These are phyloP conservation scores for Pteronotus mesoamericanus DNA, from an alignment of 2,797 vertebrate species.

Conservation along the genomic window DNA sequence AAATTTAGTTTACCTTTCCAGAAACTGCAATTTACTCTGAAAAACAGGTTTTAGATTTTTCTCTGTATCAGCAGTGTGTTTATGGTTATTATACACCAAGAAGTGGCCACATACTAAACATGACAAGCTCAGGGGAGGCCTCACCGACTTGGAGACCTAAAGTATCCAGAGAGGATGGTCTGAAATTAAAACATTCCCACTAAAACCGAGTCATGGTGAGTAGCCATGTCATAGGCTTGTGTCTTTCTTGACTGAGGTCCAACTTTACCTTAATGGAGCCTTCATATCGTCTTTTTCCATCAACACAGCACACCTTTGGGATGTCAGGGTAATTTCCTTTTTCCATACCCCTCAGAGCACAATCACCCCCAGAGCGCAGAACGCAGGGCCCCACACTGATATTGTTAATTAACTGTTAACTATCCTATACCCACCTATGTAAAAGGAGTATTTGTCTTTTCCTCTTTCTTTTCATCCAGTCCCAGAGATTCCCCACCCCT, in stretches of 20 bases:
- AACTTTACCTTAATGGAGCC: neutral
- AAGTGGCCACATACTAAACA: neutral
- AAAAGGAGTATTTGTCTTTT: neutral
- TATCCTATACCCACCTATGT: neutral
- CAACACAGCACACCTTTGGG: neutral
- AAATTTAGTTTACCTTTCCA: conserved; percentile 18
- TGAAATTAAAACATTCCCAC: neutral
- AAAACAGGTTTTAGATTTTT: conserved; percentile 34
- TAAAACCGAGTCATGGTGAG: neutral
- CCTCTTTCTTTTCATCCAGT: neutral
- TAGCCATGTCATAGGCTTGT: neutral
- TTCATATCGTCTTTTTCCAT: neutral
- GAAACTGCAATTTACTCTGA: neutral
- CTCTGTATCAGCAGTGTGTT: neutral
- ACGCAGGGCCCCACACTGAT: neutral
- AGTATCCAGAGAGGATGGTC: neutral
- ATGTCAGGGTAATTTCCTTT: neutral
- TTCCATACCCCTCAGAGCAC: neutral
- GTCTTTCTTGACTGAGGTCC: neutral
- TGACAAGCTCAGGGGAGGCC: neutral
- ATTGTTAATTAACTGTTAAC: neutral
- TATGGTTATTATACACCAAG: neutral
- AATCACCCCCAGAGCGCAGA: neutral
- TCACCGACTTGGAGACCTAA: neutral
- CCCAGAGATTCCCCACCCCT: neutral